Base-by-base conservation (phyloP, 2,888 invertebrate species). In the Adela reaumurella region DNA sequence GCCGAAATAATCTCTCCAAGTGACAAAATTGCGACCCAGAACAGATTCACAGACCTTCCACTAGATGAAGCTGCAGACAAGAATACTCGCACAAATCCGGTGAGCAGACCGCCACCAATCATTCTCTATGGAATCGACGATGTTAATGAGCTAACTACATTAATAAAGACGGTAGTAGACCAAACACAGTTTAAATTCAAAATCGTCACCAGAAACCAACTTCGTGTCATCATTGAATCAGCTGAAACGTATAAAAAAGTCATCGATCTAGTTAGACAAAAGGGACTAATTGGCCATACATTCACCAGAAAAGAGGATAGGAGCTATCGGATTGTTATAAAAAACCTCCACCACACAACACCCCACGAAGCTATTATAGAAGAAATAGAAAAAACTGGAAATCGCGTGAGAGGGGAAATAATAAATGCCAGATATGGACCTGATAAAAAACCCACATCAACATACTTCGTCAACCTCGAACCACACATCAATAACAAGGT, bases 91-190 rank as follows among this genome's bases (percentile, higher is more conserved):
- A 4, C 6, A 35, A 35, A 8, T 14, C 35, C 6, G 46, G 44
- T 44, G 35, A 20, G 29, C 18, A 51, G 41, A 1, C 52, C 54
- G 3, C 50, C 60, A 59, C 43, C 63, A 56, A 0, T 56, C 2
- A 46, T 70, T 68, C 52, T 66, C 67, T 16, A 62, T 65, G 1
- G 65, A 59, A 44, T 18, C n/a, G 18, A 43, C 29, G 43, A 43
- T 16, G 14, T 43, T 3, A 19, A 18, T 10, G 2, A 43, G 19
- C 17, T 43, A 19, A 18, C 8, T 2, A 8, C 11, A 43, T 6
- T 17, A 8, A 6, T 43, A 17, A 17, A 43, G 17, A 19, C 17
- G 3, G 43, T 17, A 19, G 3, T 16, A 2, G 18, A 43, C 3
- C 11, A 43, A 43, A 43, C 6, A 8, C 17, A 43, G 3, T 43